These are phyloP conservation scores for Cotesia congregata DNA, from an alignment of 2,888 invertebrate species.

Conservation along the genomic window DNA sequence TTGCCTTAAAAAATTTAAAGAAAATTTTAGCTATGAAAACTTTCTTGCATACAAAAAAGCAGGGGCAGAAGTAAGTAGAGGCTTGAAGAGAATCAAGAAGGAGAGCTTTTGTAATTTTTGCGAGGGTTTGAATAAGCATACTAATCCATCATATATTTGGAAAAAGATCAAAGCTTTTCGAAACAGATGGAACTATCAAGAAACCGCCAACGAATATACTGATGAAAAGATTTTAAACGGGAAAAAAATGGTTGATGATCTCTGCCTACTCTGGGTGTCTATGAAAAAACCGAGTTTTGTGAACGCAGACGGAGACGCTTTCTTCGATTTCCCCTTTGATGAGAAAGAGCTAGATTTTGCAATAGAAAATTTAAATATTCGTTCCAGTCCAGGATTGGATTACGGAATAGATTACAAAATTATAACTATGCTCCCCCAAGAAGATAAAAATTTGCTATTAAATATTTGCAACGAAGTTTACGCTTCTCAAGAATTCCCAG, in stretches of 20 bases:
- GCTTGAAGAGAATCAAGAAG: no score
- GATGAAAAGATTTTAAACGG: not conserved
- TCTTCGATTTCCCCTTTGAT: conserved; percentile 13
- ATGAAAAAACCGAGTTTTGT: not conserved
- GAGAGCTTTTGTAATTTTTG: no score
- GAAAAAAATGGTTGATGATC: not conserved
- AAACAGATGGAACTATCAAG: not conserved
- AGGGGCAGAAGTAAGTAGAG: no score
- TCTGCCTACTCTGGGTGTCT: conserved; percentile 28
- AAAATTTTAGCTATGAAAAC: no score
- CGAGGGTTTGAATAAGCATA: no score
- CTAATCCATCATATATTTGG: no score
- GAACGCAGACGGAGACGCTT: not conserved
- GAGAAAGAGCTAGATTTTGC: conserved; percentile 14
- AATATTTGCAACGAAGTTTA: conserved; percentile 13
- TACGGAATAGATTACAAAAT: conserved; percentile 25
- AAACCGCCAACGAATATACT: not conserved
- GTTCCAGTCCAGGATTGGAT: conserved; percentile 22
- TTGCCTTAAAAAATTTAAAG: no score
- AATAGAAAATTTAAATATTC: not conserved
- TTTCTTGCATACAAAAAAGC: no score
- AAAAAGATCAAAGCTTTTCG: no score
- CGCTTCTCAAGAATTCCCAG: conserved; percentile 11
- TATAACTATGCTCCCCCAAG: not conserved
- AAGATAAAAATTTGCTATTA: not conserved